Conservation (phyloP, 2,888 invertebrate genomes). For the Drosophila picticornis region DNA sequence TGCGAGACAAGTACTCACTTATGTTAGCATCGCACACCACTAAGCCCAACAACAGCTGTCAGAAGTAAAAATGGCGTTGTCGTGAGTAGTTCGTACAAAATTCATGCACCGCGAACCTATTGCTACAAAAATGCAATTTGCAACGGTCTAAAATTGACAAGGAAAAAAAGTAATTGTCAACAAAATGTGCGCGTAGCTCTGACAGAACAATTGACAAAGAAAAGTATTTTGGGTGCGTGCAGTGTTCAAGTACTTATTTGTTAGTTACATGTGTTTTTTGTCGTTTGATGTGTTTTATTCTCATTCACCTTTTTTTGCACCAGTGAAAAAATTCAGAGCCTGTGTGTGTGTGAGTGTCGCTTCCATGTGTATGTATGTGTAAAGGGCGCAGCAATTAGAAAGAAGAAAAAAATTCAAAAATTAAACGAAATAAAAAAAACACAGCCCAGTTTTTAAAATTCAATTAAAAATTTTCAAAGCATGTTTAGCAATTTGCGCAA, state of each 20-base stretch:
- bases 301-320: conserved; percentile 46
- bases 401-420: conserved; percentile 12
- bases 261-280: conserved; percentile 44
- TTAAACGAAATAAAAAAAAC: conserved; percentile 19
- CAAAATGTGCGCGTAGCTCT: conserved; percentile 44
- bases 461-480: conserved; percentile 56
- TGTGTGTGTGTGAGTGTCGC: conserved; percentile 52
- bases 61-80: conserved; percentile 79
- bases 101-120: conserved; percentile 37
- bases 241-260: conserved; percentile 36
- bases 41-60: conserved; percentile 50
- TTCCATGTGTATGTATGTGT: conserved; percentile 50
- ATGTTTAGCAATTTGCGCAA: conserved; percentile 53
- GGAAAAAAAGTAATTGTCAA: conserved; percentile 34
- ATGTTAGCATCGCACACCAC: conserved; percentile 27
- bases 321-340: conserved; percentile 50
- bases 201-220: conserved; percentile 32
- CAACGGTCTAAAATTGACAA: conserved; percentile 37
- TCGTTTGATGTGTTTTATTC: conserved; percentile 25
- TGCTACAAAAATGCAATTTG: conserved; percentile 55
- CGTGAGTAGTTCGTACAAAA: conserved; percentile 47
- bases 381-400: conserved; percentile 71
- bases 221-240: conserved; percentile 29
- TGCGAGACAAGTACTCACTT: neutral
- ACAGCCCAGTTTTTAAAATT: conserved; percentile 41